Evolutionary conservation across 2,888 invertebrate genomes (phyloP).

Genomic region (Lydus trimaculatus): DNA sequence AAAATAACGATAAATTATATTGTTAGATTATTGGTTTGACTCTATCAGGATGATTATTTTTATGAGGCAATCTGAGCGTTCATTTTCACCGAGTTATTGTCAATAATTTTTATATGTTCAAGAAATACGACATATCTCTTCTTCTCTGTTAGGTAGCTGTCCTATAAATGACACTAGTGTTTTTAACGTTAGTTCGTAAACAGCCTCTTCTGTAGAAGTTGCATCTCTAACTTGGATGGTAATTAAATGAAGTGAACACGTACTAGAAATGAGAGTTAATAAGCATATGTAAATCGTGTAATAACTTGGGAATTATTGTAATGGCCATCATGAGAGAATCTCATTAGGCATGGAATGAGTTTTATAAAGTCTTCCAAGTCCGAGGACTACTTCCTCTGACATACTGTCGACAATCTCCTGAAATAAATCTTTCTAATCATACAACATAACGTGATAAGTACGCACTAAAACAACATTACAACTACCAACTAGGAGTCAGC

Average conservation of each 20-base stretch:
- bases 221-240: conserved; percentile 2
- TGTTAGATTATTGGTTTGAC: not conserved
- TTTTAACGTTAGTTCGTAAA: conserved; percentile 24
- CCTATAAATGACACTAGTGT: not conserved
- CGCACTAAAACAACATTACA: conserved; percentile 58
- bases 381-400: conserved; percentile 52
- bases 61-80: conserved; percentile 27
- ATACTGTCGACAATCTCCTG: conserved; percentile 55
- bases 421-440: conserved; percentile 60
- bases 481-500: conserved; percentile 51
- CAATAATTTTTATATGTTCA: conserved; percentile 30
- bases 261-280: conserved; percentile 35
- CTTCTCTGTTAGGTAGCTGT: not conserved
- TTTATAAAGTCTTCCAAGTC: conserved; percentile 45
- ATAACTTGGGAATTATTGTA: conserved; percentile 53
- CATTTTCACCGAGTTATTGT: conserved; percentile 27
- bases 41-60: conserved; percentile 15
- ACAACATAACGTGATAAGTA: conserved; percentile 59
- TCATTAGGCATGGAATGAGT: conserved; percentile 51
- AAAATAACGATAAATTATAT: conserved; percentile 29
- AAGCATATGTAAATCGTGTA: conserved; percentile 54
- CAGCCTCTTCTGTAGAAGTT: conserved; percentile 4
- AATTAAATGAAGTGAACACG: conserved; percentile 25
- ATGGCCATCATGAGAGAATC: conserved; percentile 53
- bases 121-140: conserved; percentile 9